These are phyloP conservation scores for Acyrthosiphon pisum DNA, from an alignment of 1,140 invertebrate species.

Conservation along the genomic window DNA sequence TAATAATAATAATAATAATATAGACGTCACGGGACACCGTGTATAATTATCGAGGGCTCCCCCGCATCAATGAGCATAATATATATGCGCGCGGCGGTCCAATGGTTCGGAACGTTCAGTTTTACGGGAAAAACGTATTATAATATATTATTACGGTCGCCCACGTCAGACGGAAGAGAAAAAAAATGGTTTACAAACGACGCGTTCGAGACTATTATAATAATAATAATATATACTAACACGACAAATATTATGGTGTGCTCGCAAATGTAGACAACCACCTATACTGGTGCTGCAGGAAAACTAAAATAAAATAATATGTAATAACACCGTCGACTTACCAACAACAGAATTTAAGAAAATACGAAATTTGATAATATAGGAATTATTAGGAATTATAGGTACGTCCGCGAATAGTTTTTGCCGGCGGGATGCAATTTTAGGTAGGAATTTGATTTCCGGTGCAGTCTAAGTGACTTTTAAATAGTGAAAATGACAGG, in stretches of 20 bases:
- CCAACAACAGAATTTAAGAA: too few species aligned
- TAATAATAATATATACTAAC: not conserved
- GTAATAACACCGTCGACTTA: too few species aligned
- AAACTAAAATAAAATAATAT: not conserved
- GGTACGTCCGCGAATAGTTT: not conserved
- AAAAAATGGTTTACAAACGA: not conserved
- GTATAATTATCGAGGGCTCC: slow-evolving; percentile 35
- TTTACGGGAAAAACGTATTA: not conserved
- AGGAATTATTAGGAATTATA: too few species aligned
- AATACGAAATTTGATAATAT: too few species aligned
- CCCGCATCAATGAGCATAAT: not conserved
- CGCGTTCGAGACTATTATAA: not conserved
- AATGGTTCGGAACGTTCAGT: slow-evolving; percentile 41
- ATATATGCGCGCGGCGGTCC: not conserved
- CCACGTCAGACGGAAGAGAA: not conserved
- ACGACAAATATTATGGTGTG: not conserved
- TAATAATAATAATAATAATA: slow-evolving; percentile 23
- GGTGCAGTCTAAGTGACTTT: not conserved
- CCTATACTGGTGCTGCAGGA: not conserved
- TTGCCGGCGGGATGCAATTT: not conserved
- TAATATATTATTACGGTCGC: not conserved
- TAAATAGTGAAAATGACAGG: not conserved
- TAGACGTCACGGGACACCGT: slow-evolving; percentile 53
- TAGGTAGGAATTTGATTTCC: not conserved
- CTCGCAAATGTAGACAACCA: not conserved